Percentiles rank a stretch among this genome's conserved stretches.
phyloP scores from a whole-genome alignment of 64 coral and sea anemone species.

The Catalaphyllia jardinei region DNA sequence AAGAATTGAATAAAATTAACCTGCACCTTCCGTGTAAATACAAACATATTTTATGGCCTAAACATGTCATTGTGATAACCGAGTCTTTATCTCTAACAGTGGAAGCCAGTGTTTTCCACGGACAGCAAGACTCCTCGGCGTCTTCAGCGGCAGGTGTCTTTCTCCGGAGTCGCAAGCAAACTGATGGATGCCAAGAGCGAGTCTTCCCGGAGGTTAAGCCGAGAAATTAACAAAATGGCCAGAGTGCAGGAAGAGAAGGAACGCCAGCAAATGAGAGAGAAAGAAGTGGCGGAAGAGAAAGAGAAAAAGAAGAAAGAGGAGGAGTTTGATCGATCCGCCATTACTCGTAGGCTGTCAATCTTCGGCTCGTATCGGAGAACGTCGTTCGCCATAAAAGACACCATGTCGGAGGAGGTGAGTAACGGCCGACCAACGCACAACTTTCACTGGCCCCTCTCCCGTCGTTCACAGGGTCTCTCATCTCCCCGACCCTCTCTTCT shows the following conservation, averaged over 20 bases:
- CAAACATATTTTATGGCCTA: no score
- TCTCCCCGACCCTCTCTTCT: no score
- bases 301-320: constrained; percentile 28
- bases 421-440: neutral
- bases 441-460: no score
- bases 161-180: constrained; percentile 40
- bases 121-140: neutral
- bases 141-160: constrained; percentile 3
- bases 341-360: constrained; percentile 22
- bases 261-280: constrained; percentile 1
- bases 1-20: no score
- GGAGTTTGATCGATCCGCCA: neutral
- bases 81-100: neutral
- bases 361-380: constrained; percentile 18
- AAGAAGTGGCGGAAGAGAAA: neutral
- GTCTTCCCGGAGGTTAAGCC: constrained; percentile 13
- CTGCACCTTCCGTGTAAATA: no score
- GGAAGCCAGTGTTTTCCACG: neutral
- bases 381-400: neutral
- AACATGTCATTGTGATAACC: neutral
- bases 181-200: constrained; percentile 40
- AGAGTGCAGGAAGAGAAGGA: constrained; percentile 38
- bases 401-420: neutral
- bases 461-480: no score
- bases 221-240: constrained; percentile 14